Base-by-base conservation (phyloP, 1,140 invertebrate species). In the Anagrus nilaparvatae region DNA sequence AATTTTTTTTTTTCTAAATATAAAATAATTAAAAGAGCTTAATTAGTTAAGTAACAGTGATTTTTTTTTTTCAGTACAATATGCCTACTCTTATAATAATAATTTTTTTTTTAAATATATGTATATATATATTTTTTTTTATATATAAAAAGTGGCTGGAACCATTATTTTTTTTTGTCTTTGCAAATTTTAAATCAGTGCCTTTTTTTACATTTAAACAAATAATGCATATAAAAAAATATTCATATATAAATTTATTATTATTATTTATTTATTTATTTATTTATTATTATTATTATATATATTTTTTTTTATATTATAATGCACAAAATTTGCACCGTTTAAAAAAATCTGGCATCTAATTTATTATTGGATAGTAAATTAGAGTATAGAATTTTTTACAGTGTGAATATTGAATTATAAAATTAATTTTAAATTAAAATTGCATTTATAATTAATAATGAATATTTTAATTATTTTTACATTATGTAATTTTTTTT, bases 21-120 rank as follows among this genome's bases (percentile, higher is more conserved):
- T 64, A 67, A 69, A 67, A 69, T 67, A 67, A 69, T 60, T 58
- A 59, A 56, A 61, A 66, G 56, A 64, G 60, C 61, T 65, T 65
- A 59, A 60, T 56, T 60, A 59, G 51, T 45, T 58, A 60, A 64
- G 54, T 66, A 66, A 58, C 63, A 61, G 66, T 60, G 56, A 65
- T 54, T 61, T 58, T 58, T n/a, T n/a, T n/a, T n/a, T n/a, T n/a
- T n/a, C n/a, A n/a, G n/a, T n/a, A n/a, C n/a, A 59, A 55, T 63
- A 59, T 42, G 42, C 58, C 56, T 55, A 59, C 29, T 54, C 48
- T 46, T 55, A n/a, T 58, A 52, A 44, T 53, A 48, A 46, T 56
- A 60, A 43, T 59, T 39, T 48, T 45, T 57, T n/a, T n/a, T n/a
- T n/a, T n/a, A n/a, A n/a, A n/a, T n/a, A n/a, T n/a, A n/a, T n/a